Evolutionary conservation across 2,888 invertebrate genomes (phyloP), one percentile per base, ranked within the genome.

Genomic region (Escarpia spicata): DNA sequence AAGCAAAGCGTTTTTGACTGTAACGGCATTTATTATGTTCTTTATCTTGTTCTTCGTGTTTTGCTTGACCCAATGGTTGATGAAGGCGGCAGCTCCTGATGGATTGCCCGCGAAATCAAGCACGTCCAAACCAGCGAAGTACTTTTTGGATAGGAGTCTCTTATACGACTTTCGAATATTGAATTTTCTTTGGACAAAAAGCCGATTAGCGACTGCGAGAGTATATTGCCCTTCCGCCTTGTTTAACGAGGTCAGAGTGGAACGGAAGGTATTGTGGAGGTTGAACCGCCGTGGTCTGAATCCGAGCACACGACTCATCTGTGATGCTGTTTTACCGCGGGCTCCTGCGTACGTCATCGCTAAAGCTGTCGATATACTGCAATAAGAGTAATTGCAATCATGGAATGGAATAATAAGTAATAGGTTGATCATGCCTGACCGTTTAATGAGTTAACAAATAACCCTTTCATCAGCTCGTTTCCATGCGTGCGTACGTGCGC

Each of bases 31-130:
- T 92, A 99, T 96, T 2, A 99, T 97, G 95, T 98, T 97, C 94
- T 97, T 97, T 93, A 99, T 99, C 96, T 98, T 98, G 12, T 98
- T 96, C 92, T 98, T 97, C 0, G 99, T 99, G 95, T 98, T 97
- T 8, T 97, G 96, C 95, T 98, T 97, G 90, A 98, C 98, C 98
- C 98, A 99, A 60, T 96, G 95, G 95, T 99, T 99, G 91, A 99
- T 98, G 43, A 93, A 93, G 26, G 58, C 6, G 90, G 95, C 92
- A 26, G 96, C 95, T 0, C 97, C 97, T 1, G 95, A 95, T 0
- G 95, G 52, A 90, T 95, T 93, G 8, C 92, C 92, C 1, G 44
- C 93, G 94, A 95, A 96, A 26, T 75, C 75, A 4, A 75, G 75
- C 15, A 26, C 75, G 26, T 75, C 6, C 26, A 75, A 19, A 26